Evolutionary conservation across 2,888 invertebrate species (phyloP).

Genomic region (Apocheima hispidaria): DNA sequence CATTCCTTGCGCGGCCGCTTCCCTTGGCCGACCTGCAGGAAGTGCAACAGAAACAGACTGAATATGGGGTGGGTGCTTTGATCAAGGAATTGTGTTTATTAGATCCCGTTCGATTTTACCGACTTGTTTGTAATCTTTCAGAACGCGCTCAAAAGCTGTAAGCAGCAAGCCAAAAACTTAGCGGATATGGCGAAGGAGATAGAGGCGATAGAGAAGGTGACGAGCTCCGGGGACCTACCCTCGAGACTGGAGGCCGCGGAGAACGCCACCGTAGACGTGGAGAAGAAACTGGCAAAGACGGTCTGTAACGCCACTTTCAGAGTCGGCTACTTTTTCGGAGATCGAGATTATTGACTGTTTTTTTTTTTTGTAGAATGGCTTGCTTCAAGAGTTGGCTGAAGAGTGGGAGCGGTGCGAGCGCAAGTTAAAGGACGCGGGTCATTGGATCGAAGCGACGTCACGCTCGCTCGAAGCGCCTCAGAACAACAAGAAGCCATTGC

Average conservation of each 20-base stretch:
- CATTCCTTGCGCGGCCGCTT: slow-evolving; percentile 92
- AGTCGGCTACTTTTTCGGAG: no score
- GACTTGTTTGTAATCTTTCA: slow-evolving; percentile 65
- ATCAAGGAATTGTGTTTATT: neutral
- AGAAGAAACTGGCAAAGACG: slow-evolving; percentile 93
- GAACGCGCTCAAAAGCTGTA: slow-evolving; percentile 95
- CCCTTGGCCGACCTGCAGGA: slow-evolving; percentile 92
- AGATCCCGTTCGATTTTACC: neutral
- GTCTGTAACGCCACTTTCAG: slow-evolving; percentile 79
- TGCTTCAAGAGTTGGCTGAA: slow-evolving; percentile 96
- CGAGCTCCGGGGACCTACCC: slow-evolving; percentile 94
- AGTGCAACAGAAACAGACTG: slow-evolving; percentile 93
- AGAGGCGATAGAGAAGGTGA: slow-evolving; percentile 93
- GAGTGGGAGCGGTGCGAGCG: slow-evolving; percentile 98
- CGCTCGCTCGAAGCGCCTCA: slow-evolving; percentile 92
- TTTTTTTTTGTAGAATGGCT: slow-evolving; percentile 88
- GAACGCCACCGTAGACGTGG: slow-evolving; percentile 93
- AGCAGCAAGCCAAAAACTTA: slow-evolving; percentile 94
- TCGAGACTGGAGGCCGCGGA: slow-evolving; percentile 95
- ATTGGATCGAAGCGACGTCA: slow-evolving; percentile 95
- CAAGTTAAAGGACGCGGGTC: slow-evolving; percentile 95
- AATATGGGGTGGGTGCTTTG: slow-evolving; percentile 89
- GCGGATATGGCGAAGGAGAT: slow-evolving; percentile 97
- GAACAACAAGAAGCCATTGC: slow-evolving; percentile 93
- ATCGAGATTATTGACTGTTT: neutral